A percentile compares a stretch with the other conserved stretches of the same genome.
Evolutionary conservation across 53 echinoderm and acorn worm genomes (phyloP).

Genomic region (Glandiceps talaboti): DNA sequence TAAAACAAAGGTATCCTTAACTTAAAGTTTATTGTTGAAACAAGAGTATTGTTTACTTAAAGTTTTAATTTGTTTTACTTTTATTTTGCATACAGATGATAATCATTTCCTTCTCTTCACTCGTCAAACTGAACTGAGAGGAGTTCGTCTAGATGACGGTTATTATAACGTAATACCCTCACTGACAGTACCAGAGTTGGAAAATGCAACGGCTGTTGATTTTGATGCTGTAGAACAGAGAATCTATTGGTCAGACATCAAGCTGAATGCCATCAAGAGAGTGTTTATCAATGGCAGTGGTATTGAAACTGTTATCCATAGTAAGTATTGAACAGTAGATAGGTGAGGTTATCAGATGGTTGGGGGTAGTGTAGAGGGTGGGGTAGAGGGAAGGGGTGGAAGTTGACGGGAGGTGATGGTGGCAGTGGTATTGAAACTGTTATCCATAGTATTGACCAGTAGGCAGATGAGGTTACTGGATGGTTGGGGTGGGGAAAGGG

Average conservation of each 20-base stretch:
- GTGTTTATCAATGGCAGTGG: conserved; percentile 71
- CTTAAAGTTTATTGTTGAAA: too few species aligned
- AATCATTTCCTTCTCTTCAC: conserved; percentile 79
- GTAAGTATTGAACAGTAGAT: too few species aligned
- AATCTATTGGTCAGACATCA: conserved; percentile 79
- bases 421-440: conserved; percentile 70
- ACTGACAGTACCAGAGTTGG: conserved; percentile 68
- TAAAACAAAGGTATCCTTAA: too few species aligned
- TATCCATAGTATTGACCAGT: too few species aligned
- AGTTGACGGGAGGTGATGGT: too few species aligned
- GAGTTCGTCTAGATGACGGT: conserved; percentile 62
- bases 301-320: conserved; percentile 81
- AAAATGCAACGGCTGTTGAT: conserved; percentile 62
- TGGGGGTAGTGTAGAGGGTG: too few species aligned
- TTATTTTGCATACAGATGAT: conserved; percentile 25
- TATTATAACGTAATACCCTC: conserved; percentile 86
- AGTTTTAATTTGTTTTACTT: too few species aligned
- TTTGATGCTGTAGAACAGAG: conserved; percentile 58
- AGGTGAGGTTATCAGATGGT: too few species aligned
- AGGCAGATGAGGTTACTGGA: too few species aligned
- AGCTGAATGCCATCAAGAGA: conserved; percentile 56
- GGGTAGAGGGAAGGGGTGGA: too few species aligned
- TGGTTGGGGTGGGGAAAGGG: too few species aligned
- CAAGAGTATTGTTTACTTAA: too few species aligned
- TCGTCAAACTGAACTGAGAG: conserved; percentile 62